A percentile compares a stretch with the other conserved stretches of the same genome.
These are phyloP conservation scores for Pammene aurita DNA, from an alignment of 2,888 invertebrate species.

Conservation along the genomic window DNA sequence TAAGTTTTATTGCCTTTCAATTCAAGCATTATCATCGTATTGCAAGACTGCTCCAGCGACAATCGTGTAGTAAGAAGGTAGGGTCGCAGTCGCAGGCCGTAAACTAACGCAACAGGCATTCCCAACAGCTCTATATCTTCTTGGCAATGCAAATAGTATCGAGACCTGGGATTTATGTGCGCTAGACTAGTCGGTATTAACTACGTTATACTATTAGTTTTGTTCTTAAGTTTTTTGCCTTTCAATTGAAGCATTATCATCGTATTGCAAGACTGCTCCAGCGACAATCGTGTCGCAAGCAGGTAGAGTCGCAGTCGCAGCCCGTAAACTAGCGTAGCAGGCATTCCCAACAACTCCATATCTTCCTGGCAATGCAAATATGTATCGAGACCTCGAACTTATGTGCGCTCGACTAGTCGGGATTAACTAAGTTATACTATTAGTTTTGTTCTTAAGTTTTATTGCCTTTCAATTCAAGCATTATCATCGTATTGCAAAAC, in stretches of 20 bases:
- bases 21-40: too few relatives aligned
- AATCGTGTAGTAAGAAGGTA: conserved; percentile 15
- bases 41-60: neutral
- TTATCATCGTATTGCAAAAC: neutral
- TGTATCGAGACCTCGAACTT: too few relatives aligned
- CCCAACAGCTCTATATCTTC: conserved; percentile 16
- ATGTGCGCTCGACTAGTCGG: too few relatives aligned
- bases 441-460: too few relatives aligned
- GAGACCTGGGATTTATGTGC: too few relatives aligned
- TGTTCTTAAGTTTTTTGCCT: too few relatives aligned
- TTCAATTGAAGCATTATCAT: too few relatives aligned
- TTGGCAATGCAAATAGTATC: conserved; percentile 27
- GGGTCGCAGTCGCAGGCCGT: neutral
- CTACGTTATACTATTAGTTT: too few relatives aligned
- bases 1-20: too few relatives aligned
- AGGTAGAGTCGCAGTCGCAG: neutral
- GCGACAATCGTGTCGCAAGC: conserved; percentile 15
- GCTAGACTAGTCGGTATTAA: too few relatives aligned
- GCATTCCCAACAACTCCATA: conserved; percentile 16
- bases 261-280: neutral
- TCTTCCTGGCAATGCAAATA: conserved; percentile 34
- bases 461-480: too few relatives aligned
- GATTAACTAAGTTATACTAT: too few relatives aligned
- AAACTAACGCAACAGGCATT: conserved; percentile 18
- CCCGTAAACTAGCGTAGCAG: conserved; percentile 11